Evolutionary conservation across 2,113 vertebrate genomes (phyloP), one percentile per base, ranked within the genome.

Genomic region (Ameiurus melas): DNA sequence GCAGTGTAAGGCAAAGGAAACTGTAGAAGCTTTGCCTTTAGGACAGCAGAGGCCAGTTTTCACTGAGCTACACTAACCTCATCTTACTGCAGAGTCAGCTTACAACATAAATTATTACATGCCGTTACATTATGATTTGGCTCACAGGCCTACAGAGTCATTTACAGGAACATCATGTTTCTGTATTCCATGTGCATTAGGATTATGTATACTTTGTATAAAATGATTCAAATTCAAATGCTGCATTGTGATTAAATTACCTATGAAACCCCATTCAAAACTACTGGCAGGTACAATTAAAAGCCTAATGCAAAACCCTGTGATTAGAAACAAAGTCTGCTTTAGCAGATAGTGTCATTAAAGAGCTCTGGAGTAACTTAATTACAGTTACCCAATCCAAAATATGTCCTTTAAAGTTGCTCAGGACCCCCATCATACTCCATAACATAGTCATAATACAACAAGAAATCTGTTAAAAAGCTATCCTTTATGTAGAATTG

Each of bases 1-100:
- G 82, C 82, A 88, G 78, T 9, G 86, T 85, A 87, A 85, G 68
- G 57, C 13, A 77, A 75, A 73, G 57, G 66, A 82, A 73, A 75
- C 58, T 14, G 30, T 53, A 68, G 64, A 78, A 87, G 57, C 70
- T 64, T 73, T 89, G 64, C 86, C 66, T 82, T 90, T 80, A 81
- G 66, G 62, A 87, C 39, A 79, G 30, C 43, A 78, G 53, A 73
- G 81, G 22, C 53, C 60, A 55, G 14, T 55, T 87, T 83, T 80
- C 47, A 81, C 77, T 36, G 77, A 53, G 77, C 60, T n/a, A 19
- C 30, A 55, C 43, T 86, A 68, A 70, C 51, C 78, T 58, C 16
- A 4, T 36, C 43, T 73, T 57, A 57, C 27, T 75, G 84, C 84
- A 83, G 88, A 71, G 75, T 85, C 73, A 79, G 87, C 53, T 79